Evolutionary conservation across 2,888 invertebrate genomes (phyloP).

Genomic region (Lysandra coridon): DNA sequence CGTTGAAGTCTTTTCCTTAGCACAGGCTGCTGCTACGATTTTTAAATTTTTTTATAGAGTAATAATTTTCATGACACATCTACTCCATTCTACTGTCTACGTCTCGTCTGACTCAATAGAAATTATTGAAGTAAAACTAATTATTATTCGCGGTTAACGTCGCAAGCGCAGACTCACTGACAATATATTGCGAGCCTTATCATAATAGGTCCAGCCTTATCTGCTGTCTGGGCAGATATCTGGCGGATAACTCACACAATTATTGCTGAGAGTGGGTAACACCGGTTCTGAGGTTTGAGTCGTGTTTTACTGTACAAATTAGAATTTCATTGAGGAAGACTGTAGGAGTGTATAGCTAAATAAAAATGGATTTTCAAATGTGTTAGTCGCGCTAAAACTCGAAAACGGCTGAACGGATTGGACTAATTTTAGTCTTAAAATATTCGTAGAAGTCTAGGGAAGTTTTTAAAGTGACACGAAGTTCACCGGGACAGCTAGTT

Average conservation of each 20-base stretch:
- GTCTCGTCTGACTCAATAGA: not conserved
- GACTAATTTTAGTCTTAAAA: no score
- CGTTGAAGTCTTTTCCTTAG: not conserved
- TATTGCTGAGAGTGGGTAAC: constrained; percentile 48
- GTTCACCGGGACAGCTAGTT: no score
- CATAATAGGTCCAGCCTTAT: constrained; percentile 30
- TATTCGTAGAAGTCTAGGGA: no score
- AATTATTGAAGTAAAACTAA: constrained; percentile 28
- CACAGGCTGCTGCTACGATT: not conserved
- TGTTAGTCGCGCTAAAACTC: no score
- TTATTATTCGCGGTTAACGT: constrained; percentile 25
- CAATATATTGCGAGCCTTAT: constrained; percentile 29
- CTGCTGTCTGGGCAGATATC: constrained; percentile 22
- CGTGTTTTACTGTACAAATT: not conserved
- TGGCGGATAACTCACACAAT: constrained; percentile 45
- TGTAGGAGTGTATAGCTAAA: not conserved
- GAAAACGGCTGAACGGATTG: no score
- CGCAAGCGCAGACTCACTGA: constrained; percentile 26
- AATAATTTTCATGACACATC: not conserved
- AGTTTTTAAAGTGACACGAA: no score
- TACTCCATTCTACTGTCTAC: not conserved
- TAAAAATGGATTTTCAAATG: no score
- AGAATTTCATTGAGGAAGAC: not conserved
- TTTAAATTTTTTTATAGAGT: not conserved
- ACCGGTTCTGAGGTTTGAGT: constrained; percentile 45